Base-by-base conservation (phyloP, 1,140 invertebrate species). In the Microplitis mediator region DNA sequence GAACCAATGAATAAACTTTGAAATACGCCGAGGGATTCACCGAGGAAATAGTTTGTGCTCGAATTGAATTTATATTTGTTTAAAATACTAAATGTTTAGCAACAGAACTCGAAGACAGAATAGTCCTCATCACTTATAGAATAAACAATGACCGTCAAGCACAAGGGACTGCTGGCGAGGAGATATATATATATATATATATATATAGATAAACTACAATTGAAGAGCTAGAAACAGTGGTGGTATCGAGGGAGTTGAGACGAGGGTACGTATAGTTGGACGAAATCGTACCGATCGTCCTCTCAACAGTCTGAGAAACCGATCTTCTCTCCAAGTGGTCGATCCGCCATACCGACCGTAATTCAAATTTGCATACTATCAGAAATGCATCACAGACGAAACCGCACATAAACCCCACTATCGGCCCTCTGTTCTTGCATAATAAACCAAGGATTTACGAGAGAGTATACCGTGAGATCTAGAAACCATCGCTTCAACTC, bases 301-400 rank as follows among this genome's bases (percentile, higher is more conserved):
- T 62, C 34, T 23, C 11, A 32, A 11, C 34, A 31, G 36, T 58
- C 2, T 32, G n/a, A 14, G 35, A 68, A 36, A 68, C 54, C 54
- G 64, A 66, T 70, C 35, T 71, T 23, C 31, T 70, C 35, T 71
- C 45, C 31, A 36, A 52, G 3, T 32, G 34, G 58, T 69, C 56
- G 68, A 70, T 70, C 39, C 9, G 1, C 13, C 4, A 35, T 35
- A 31, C 60, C 66, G 63, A 54, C 67, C 60, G 76, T 76, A 79
- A 77, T 79, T 79, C 72, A 76, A 80, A 80, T 79, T 80, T 80
- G 74, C 79, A 77, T 76, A 74, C 78, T 74, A 77, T 80, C 77
- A 79, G 77, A 77, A 79, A 80, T 80, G 75, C 79, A 79, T 79
- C 72, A 72, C 77, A 77, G 76, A 76, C 58, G 61, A 70, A 75